Evolutionary conservation across 2,797 vertebrate species (phyloP), one percentile per base, ranked within the genome.

Genomic region (Coluber constrictor): DNA sequence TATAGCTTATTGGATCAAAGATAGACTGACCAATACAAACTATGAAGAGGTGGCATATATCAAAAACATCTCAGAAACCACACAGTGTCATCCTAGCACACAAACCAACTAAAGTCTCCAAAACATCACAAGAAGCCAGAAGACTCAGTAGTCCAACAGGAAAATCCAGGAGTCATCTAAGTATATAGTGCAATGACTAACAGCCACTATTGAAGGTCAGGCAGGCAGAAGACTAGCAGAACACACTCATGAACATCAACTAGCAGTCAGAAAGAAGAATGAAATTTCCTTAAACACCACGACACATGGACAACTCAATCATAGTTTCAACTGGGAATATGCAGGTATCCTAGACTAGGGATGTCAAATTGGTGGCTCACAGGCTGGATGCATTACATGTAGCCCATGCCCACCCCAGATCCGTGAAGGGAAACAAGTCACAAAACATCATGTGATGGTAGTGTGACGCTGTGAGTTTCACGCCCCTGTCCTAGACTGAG

Each of bases 21-120:
- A 23, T 47, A 47, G 37, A 47, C 4, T 47, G 74, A 83, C 15
- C n/a, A 74, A 32, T 74, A 37, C 66, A 96, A 96, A 92, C 16
- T 23, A 91, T 57, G 93, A 95, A 94, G 94, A 92, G 96, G 94
- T 93, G 90, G 93, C 91, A 83, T 12, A 16, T 51, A 54, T 15
- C 47, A 47, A 15, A 61, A 29, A 63, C 92, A 92, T 61, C 92
- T 93, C 86, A 94, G 88, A 93, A 91, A 79, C 9, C 37, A 83
- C 37, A 47, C 37, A 43, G 74, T 37, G 47, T 83, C 9, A 83
- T 9, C 37, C 4, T 83, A 83, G 9, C 37, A 83, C 20, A 83
- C 9, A 83, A 83, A 83, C 74, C 74, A 83, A 25, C 9, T 83
- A 25, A 83, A 25, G 4, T 4, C 74, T 47, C 74, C 20, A 12